Percentiles rank a stretch among this genome's conserved stretches.
phyloP scores from a whole-genome alignment of 2,888 invertebrate species.

The Seira ritae region DNA sequence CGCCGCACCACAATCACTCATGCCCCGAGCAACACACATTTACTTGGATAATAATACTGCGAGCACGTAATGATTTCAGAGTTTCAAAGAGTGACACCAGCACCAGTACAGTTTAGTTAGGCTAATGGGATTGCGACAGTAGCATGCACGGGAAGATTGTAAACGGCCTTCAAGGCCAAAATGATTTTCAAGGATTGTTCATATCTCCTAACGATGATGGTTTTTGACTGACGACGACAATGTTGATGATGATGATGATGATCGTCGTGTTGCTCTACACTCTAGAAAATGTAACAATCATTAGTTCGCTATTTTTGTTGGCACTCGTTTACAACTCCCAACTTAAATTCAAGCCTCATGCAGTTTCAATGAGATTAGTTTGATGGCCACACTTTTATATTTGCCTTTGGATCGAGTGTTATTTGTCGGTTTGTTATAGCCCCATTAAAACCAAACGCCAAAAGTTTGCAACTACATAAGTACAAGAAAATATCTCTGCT shows the following conservation, averaged over 20 bases:
- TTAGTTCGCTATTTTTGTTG: constrained; percentile 6
- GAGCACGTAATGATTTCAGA: background rate
- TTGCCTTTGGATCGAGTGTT: background rate
- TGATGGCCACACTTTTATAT: background rate
- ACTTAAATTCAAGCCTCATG: background rate
- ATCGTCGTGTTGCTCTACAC: background rate
- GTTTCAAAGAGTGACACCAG: background rate
- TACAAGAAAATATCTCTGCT: background rate
- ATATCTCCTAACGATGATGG: background rate
- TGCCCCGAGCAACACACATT: background rate
- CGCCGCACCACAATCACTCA: background rate
- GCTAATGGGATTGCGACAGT: constrained; percentile 1
- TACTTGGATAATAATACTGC: background rate
- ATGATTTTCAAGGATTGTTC: constrained; percentile 14
- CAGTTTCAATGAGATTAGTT: background rate
- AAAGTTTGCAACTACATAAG: background rate
- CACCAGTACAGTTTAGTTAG: background rate
- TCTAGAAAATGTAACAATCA: background rate
- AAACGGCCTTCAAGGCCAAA: constrained; percentile 53
- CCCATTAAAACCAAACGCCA: background rate
- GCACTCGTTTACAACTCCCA: background rate
- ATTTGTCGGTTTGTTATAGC: background rate
- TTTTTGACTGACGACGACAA: background rate
- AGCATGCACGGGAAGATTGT: background rate
- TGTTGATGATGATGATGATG: constrained; percentile 20